Base-by-base conservation (phyloP, 2,797 vertebrate genomes). In the Heliangelus exortis region DNA sequence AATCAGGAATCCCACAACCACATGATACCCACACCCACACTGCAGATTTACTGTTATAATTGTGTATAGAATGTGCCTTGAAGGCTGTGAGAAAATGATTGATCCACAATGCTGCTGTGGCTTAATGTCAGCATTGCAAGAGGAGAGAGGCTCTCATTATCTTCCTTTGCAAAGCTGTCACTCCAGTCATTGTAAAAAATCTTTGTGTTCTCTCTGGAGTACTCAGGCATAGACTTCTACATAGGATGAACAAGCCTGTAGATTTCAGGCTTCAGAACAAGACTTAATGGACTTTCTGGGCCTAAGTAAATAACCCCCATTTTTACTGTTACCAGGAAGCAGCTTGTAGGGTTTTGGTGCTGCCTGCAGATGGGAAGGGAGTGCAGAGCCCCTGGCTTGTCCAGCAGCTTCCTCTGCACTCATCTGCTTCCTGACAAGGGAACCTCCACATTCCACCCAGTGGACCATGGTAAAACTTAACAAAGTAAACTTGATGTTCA, bases 211-310 rank as follows among this genome's bases (percentile, higher is more conserved):
- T 71, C 12, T 69, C 17, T 67, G 58, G 33, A 77, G 23, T 51
- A 39, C 17, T 67, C 0, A 1, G 12, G 22, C 21, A 20, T 26
- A 19, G 29, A n/a, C 29, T 66, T 71, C 8, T 7, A 26, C 4
- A 26, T 0, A 43, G 73, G 12, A 55, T 78, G 62, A 81, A 34
- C 8, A 43, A 74, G 9, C 34, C 34, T 47, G 15, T 59, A 55
- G 36, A 12, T 14, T 81, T 83, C 33, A 76, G n/a, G n/a, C n/a
- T n/a, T n/a, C n/a, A n/a, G n/a, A n/a, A n/a, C n/a, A n/a, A n/a
- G 67, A 23, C n/a, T 57, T 51, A 7, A 62, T 16, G 31, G n/a
- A 15, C 19, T 81, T 79, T 48, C 43, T 79, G 43, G 43, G 12
- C 67, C 58, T 54, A 39, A 29, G 23, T 18, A 54, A 53, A 20